These are phyloP conservation scores for Corticium candelabrum DNA, from an alignment of 37 sponge, comb jelly and placozoan species.

Conservation along the genomic window DNA sequence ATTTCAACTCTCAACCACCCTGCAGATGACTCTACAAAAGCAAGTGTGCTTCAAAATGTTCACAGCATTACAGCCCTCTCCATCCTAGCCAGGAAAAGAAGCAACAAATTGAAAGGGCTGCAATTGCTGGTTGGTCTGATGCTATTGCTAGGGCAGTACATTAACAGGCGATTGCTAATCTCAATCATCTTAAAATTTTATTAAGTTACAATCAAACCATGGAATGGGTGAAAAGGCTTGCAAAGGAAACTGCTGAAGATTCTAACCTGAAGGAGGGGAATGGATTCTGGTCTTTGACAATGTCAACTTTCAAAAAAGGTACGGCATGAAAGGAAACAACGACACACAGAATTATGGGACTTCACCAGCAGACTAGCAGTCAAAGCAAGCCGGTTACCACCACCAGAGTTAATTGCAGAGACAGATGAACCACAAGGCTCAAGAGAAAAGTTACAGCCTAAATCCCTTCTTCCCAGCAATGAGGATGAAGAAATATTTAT, in stretches of 20 bases:
- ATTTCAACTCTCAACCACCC: no score
- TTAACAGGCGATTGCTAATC: not conserved
- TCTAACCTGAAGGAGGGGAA: not conserved
- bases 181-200: not conserved
- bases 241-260: not conserved
- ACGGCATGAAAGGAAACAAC: not conserved
- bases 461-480: not conserved
- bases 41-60: no score
- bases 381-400: not conserved
- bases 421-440: not conserved
- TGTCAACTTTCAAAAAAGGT: not conserved
- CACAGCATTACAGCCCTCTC: no score
- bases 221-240: not conserved
- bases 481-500: not conserved
- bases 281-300: not conserved
- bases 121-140: not conserved
- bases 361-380: not conserved
- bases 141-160: not conserved
- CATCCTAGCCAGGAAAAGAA: not conserved
- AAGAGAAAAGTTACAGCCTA: not conserved
- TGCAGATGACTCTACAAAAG: no score
- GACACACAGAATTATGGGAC: not conserved
- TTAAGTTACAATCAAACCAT: not conserved
- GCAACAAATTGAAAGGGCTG: not conserved
- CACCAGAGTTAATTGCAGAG: not conserved